Conservation (phyloP, 2,797 vertebrate genomes). For the Choloepus didactylus region DNA sequence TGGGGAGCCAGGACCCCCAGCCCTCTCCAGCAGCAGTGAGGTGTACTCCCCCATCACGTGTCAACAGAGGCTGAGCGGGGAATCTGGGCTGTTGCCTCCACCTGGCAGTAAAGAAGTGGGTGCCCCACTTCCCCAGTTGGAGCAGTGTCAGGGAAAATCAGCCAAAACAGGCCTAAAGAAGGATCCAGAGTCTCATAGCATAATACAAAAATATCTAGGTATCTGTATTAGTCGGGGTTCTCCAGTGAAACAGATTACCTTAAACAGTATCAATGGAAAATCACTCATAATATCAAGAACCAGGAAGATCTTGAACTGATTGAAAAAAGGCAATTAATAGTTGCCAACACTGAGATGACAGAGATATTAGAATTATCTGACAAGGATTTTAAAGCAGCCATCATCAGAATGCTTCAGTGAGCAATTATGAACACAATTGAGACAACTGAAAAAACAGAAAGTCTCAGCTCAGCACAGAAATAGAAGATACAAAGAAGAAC, state of each 20-base stretch:
- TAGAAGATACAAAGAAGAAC: background rate
- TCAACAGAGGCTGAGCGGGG: background rate
- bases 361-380: too few relatives aligned
- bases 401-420: too few relatives aligned
- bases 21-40: background rate
- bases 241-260: too few relatives aligned
- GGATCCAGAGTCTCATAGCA: background rate
- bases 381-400: too few relatives aligned
- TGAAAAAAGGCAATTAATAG: background rate
- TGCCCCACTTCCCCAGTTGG: background rate
- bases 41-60: background rate
- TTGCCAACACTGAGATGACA: background rate
- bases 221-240: too few relatives aligned
- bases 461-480: too few relatives aligned
- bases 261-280: background rate
- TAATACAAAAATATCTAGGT: background rate
- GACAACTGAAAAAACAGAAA: too few relatives aligned
- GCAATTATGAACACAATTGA: too few relatives aligned
- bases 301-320: background rate
- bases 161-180: background rate
- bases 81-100: background rate
- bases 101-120: background rate
- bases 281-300: background rate
- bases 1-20: background rate
- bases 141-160: background rate